Conservation (phyloP, 2,888 invertebrate genomes). For the Athrips mouffetella region DNA sequence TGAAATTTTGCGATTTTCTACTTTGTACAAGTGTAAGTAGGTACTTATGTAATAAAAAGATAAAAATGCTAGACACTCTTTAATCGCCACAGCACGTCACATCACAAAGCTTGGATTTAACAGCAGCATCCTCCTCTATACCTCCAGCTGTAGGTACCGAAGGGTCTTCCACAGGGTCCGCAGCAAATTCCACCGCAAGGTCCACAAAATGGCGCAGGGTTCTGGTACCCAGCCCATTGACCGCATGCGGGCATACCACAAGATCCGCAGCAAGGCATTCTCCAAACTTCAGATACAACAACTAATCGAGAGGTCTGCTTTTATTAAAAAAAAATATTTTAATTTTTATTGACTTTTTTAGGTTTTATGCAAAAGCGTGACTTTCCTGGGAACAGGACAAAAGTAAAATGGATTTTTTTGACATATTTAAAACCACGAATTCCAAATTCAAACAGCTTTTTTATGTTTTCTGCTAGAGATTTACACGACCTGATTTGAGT, state of each 20-base stretch:
- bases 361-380: background rate
- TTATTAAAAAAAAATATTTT: no score
- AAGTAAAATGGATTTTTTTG: no score
- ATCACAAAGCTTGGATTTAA: background rate
- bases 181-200: constrained; percentile 36
- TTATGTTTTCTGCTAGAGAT: no score
- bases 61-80: background rate
- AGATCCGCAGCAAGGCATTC: constrained; percentile 21
- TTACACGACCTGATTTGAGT: no score
- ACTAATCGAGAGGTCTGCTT: no score
- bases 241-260: constrained; percentile 52
- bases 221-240: constrained; percentile 43
- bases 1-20: no score
- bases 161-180: constrained; percentile 50
- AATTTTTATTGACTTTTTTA: background rate
- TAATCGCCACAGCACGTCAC: background rate
- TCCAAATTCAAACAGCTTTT: no score
- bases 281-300: background rate
- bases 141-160: constrained; percentile 59
- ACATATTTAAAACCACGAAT: no score
- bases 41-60: constrained; percentile 2
- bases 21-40: no score
- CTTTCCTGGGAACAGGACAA: no score
- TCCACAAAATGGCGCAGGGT: constrained; percentile 47
- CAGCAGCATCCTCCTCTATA: constrained; percentile 37